Evolutionary conservation across 2,888 invertebrate species (phyloP).

Genomic region (Siphonodentalium dalli): DNA sequence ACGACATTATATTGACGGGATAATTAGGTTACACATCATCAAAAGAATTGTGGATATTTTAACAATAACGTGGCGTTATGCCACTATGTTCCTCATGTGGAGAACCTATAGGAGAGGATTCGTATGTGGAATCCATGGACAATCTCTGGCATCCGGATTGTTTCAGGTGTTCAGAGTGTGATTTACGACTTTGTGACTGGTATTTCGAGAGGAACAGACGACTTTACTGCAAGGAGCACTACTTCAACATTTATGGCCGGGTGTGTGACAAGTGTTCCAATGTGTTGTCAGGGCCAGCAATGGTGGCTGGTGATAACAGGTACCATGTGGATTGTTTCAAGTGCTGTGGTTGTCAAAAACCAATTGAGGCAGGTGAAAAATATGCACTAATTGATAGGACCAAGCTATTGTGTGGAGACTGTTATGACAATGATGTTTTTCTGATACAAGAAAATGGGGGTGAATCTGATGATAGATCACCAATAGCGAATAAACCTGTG

Average conservation of each 20-base stretch:
- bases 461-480: too few species aligned
- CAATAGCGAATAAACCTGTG: too few species aligned
- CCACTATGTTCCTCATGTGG: conserved; percentile 41
- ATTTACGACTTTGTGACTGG: conserved; percentile 84
- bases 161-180: conserved; percentile 86
- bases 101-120: conserved; percentile 32
- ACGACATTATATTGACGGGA: too few species aligned
- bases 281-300: conserved; percentile 87
- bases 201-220: conserved; percentile 91
- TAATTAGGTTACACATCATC: too few species aligned
- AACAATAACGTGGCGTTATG: too few species aligned
- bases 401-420: conserved; percentile 85
- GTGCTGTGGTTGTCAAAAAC: conserved; percentile 80
- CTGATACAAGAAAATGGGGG: too few species aligned
- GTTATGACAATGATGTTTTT: too few species aligned
- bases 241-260: conserved; percentile 87
- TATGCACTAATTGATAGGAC: conserved; percentile 91
- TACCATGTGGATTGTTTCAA: conserved; percentile 96
- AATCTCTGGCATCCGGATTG: conserved; percentile 47
- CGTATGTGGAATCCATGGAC: conserved; percentile 43
- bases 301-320: conserved; percentile 93
- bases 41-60: too few species aligned
- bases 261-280: conserved; percentile 88
- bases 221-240: conserved; percentile 87
- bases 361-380: conserved; percentile 90